A percentile compares a stretch with the other conserved stretches of the same genome.
These are phyloP conservation scores for Cyclophora punctaria DNA, from an alignment of 2,888 invertebrate species.

Conservation along the genomic window DNA sequence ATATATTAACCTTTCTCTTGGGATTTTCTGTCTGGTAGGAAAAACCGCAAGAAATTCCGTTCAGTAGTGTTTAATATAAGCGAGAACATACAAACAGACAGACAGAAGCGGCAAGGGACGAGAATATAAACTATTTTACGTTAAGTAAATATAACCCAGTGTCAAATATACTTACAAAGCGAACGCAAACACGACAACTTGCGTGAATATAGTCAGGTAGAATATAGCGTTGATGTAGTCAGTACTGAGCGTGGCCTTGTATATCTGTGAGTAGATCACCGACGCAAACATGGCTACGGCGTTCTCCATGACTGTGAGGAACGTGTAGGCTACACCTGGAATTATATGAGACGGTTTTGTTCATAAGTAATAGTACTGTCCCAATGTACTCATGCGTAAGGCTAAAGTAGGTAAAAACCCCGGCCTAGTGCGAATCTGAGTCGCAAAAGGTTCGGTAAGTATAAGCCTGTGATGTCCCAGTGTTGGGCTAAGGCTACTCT, in stretches of 20 bases:
- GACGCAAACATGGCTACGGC: conserved; percentile 85
- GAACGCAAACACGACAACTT: conserved; percentile 78
- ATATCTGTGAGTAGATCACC: conserved; percentile 82
- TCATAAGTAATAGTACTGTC: too few relatives aligned
- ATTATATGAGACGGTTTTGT: conserved; percentile 7
- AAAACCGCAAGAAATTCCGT: too few relatives aligned
- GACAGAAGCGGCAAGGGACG: too few relatives aligned
- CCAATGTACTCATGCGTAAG: neutral
- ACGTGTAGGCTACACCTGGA: conserved; percentile 83
- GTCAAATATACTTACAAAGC: conserved; percentile 76
- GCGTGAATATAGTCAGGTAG: conserved; percentile 82
- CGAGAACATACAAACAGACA: too few relatives aligned
- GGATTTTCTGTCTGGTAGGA: too few relatives aligned
- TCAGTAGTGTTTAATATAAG: too few relatives aligned
- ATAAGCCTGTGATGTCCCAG: too few relatives aligned
- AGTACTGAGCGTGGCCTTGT: conserved; percentile 78
- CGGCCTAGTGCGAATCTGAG: neutral
- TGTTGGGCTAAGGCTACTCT: too few relatives aligned
- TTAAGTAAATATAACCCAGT: too few relatives aligned
- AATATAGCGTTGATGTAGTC: conserved; percentile 77
- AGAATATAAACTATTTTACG: conserved; percentile 10
- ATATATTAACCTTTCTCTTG: too few relatives aligned
- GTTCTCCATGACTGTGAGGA: conserved; percentile 87
- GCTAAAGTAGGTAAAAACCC: neutral
- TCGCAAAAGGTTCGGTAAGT: neutral